phyloP scores from a whole-genome alignment of 2,113 vertebrate species.

The Scomber scombrus region DNA sequence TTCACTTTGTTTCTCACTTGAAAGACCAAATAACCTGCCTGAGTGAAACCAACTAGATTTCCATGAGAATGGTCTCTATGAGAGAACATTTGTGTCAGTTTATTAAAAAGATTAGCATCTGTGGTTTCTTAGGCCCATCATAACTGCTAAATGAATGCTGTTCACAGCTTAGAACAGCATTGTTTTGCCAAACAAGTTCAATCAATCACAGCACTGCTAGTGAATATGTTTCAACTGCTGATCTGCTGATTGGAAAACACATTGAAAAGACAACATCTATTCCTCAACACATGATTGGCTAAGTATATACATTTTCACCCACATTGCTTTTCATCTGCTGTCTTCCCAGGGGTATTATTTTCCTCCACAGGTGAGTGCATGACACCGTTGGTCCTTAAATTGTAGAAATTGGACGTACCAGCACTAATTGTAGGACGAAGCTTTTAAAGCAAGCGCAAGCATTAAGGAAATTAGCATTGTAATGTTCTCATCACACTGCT shows the following conservation, averaged over 20 bases:
- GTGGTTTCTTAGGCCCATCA: neutral
- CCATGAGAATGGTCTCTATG: neutral
- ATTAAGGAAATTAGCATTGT: conserved; percentile 20
- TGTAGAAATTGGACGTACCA: conserved; percentile 9
- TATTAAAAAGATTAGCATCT: conserved; percentile 10
- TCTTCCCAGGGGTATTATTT: neutral
- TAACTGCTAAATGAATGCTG: neutral
- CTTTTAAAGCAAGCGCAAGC: conserved; percentile 27
- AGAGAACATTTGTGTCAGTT: neutral
- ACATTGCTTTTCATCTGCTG: neutral
- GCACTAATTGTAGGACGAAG: conserved; percentile 18
- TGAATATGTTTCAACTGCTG: conserved; percentile 6
- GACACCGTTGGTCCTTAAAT: neutral
- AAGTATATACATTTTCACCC: conserved; percentile 12
- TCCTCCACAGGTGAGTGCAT: conserved; percentile 3
- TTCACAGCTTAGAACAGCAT: conserved; percentile 4
- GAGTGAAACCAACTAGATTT: neutral
- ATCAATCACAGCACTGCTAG: conserved; percentile 20
- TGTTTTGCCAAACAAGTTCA: conserved; percentile 7
- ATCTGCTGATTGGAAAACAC: conserved; percentile 13
- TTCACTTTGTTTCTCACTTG: neutral
- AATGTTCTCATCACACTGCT: conserved; percentile 18
- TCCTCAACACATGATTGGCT: neutral
- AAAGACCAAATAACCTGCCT: neutral
- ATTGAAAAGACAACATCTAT: conserved; percentile 18